A percentile compares a stretch with the other conserved stretches of the same genome.
Evolutionary conservation across 2,797 vertebrate species (phyloP).

Genomic region (Pipistrellus pygmaeus): DNA sequence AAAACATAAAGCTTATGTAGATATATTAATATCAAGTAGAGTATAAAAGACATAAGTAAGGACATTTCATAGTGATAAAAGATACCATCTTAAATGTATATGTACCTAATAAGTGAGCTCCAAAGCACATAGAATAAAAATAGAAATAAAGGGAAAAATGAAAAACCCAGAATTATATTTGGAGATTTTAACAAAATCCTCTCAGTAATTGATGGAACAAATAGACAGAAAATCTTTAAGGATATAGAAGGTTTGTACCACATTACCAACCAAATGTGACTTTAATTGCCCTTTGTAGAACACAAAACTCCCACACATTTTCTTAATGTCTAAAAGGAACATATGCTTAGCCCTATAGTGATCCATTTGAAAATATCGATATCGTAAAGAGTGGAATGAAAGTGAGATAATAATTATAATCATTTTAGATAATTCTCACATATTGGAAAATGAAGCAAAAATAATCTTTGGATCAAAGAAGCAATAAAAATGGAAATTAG

Average conservation of each 20-base stretch:
- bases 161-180: background rate
- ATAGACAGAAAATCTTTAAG: background rate
- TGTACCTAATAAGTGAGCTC: background rate
- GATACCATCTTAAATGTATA: background rate
- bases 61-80: background rate
- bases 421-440: conserved; percentile 44
- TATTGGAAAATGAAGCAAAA: conserved; percentile 52
- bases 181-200: background rate
- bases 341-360: background rate
- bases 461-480: conserved; percentile 34
- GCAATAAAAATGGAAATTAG: conserved; percentile 28
- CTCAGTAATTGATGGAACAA: conserved; percentile 1
- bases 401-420: background rate
- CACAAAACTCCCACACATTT: background rate
- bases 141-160: background rate
- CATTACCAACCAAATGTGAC: background rate
- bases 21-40: background rate
- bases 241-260: background rate
- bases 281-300: background rate
- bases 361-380: background rate
- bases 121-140: background rate
- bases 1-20: background rate
- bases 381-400: background rate
- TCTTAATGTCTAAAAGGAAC: background rate
- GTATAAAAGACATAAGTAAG: background rate